Evolutionary conservation across 2,888 invertebrate genomes (phyloP), one percentile per base, ranked within the genome.

Genomic region (Heteropelma amictum): DNA sequence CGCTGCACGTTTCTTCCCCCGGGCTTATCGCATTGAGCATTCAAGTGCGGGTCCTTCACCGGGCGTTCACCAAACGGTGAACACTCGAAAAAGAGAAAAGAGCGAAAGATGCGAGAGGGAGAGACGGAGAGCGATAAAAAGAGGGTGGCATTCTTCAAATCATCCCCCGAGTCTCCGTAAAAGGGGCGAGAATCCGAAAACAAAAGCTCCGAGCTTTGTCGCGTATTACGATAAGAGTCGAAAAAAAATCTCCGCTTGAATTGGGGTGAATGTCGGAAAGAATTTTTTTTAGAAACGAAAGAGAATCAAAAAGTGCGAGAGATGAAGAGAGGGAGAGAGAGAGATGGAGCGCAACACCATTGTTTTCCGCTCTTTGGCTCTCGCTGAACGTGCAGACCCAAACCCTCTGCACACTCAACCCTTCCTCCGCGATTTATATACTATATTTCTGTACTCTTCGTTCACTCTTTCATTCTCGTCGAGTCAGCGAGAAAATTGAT

Each of bases 311-410:
- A 7, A 33, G 23, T 68, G 17, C 56, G 76, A 38, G 51, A 40
- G 40, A 47, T n/a, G 64, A 70, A 51, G 21, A 33, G 17, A 72
- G 19, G 53, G 75, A 47, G 42, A 40, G 47, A 47, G 26, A 33
- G 61, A 42, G 14, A 76, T 76, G 60, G 65, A 71, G 75, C 74
- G 79, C 79, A 79, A 80, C 81, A 80, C 79, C 81, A 83, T 83
- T 83, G 80, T 83, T 81, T 80, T 77, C 76, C 60, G 70, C 72
- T 77, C 26, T 19, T 51, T 40, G 56, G 19, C 51, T 64, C 56
- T 47, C 33, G 54, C 47, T 45, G 8, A 61, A 67, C 53, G 60
- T 56, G 42, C 73, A 49, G 65, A 49, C 58, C 23, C 63, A 63
- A 28, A 23, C 35, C 35, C 21, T 30, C 47, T n/a, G 51, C 60